Base-by-base conservation (phyloP, 2,113 vertebrate genomes). In the Phocoena phocoena region DNA sequence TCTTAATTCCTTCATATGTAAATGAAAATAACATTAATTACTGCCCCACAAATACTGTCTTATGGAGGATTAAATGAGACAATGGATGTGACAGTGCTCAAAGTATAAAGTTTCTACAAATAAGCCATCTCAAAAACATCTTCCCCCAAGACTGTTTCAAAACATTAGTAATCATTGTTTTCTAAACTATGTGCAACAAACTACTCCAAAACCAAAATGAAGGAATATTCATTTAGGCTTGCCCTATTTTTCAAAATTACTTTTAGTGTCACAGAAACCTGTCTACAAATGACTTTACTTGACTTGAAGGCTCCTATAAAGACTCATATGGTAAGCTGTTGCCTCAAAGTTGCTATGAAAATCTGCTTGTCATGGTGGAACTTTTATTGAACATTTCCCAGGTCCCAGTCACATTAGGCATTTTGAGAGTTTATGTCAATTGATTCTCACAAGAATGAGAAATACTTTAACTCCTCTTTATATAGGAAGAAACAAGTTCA, bases 291-390 rank as follows among this genome's bases (percentile, higher is more conserved):
- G 11, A 84, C 90, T 86, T 82, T 68, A 93, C 55, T 82, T 90
- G 60, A 88, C 58, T 94, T 73, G 26, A 92, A 95, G 79, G 10
- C 17, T 77, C 82, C 87, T 84, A 85, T 96, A 91, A 97, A 90
- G 81, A 91, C 41, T 41, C 31, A 41, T 17, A 55, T 47, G 15
- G 76, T 90, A 88, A 92, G 38, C 31, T 95, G 77, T 58, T 88
- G 47, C 76, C 94, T 95, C 90, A 90, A 95, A 96, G 71, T 60
- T 91, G 50, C 76, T 73, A 47, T 81, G 85, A 89, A 95, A 96
- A 96, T 93, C 62, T 97, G 92, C 77, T 92, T 81, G 25, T 76
- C 77, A 62, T 38, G 23, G 65, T 77, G 21, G 15, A 71, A 81
- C 70, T 70, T 26, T 80, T 93, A 53, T 12, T 94, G 53, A 88